Base-by-base conservation (phyloP, 2,888 invertebrate species). In the Drosophila pullipes region DNA sequence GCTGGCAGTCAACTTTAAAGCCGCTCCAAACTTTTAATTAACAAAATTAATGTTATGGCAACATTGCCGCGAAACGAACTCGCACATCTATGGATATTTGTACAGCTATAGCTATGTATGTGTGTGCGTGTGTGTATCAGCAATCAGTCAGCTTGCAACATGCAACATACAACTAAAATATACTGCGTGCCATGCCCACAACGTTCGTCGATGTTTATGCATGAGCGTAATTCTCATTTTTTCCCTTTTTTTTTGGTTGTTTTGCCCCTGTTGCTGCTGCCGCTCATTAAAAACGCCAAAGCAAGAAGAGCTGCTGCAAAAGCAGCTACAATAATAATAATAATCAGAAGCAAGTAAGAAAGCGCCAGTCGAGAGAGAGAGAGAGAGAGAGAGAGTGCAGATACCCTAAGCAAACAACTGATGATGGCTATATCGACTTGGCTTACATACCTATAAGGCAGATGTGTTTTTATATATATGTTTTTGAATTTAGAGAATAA, bases 11-110 rank as follows among this genome's bases (percentile, higher is more conserved):
- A 89, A 88, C 74, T 91, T 91, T 84, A 91, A 91, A 82, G 81
- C 85, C 60, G 77, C 69, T 76, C 61, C 71, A 87, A 91, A 91
- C 74, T 88, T 91, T 88, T 88, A 88, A 88, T 88, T 88, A 88
- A 90, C 87, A 88, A 91, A 88, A 91, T 88, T 90, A 91, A 88
- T 91, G 85, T 85, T 88, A 87, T 81, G 88, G 83, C 85, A 82
- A 81, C 75, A 70, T 53, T 58, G 59, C 25, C 49, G 25, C 47
- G 58, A 41, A 33, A 28, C 50, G 28, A 62, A 53, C 44, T 35
- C 73, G 39, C 63, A 44, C 54, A 35, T 63, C 9, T 31, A 60
- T 25, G 13, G 22, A 47, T 47, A 47, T 7, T 2, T 47, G 6
- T 22, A 22, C 7, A 25, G 16, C 47, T 7, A 16, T 7, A 22